A percentile compares a stretch with the other conserved stretches of the same genome.
phyloP scores from a whole-genome alignment of 2,113 vertebrate species.

The Aleadryas rufinucha region DNA sequence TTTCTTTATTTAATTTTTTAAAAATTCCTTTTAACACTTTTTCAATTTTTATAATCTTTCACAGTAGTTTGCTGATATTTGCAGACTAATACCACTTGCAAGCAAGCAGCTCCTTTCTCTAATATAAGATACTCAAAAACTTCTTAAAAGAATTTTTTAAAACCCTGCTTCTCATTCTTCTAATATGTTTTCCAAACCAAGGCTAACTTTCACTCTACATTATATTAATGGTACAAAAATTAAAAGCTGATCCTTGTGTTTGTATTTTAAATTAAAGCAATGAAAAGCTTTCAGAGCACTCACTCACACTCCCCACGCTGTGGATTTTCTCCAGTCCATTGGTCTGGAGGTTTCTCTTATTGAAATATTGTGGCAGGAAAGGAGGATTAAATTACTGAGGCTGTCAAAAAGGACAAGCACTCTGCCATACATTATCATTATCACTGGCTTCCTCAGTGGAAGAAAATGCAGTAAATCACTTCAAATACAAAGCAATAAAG shows the following conservation, averaged over 20 bases:
- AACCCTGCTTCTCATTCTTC: background rate
- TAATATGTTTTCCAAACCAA: background rate
- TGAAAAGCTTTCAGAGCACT: background rate
- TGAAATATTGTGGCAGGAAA: conserved; percentile 68
- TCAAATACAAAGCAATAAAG: conserved; percentile 75
- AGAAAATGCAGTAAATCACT: conserved; percentile 81
- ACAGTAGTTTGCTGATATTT: background rate
- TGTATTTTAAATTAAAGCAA: conserved; percentile 6
- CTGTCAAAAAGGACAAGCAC: conserved; percentile 81
- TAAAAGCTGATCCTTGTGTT: background rate
- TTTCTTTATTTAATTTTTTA: background rate
- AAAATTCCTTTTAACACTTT: background rate
- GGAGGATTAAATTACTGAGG: conserved; percentile 80
- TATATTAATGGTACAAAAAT: background rate
- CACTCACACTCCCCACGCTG: background rate
- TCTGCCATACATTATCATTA: conserved; percentile 82
- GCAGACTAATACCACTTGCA: background rate
- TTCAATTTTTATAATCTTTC: background rate
- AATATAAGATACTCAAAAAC: background rate
- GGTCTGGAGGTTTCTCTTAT: conserved; percentile 41
- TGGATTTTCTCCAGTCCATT: conserved; percentile 49
- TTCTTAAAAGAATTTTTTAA: background rate
- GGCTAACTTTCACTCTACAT: background rate
- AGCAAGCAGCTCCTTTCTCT: background rate
- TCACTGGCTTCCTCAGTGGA: conserved; percentile 77